These are phyloP conservation scores for Leptodactylus fallax DNA, from an alignment of 2,797 vertebrate genomes.

Conservation along the genomic window DNA sequence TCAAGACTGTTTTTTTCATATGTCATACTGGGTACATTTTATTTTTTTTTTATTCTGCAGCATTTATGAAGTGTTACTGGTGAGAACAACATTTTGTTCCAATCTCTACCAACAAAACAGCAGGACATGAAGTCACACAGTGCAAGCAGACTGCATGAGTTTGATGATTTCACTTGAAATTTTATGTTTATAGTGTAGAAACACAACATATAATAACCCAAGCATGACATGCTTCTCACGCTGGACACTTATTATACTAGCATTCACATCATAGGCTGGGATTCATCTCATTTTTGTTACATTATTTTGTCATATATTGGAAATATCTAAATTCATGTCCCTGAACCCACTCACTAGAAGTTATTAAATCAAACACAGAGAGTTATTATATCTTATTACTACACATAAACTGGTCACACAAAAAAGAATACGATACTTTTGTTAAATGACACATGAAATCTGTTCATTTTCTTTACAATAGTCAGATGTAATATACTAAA, in stretches of 20 bases:
- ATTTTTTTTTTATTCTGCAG: not conserved
- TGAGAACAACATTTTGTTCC: slow-evolving; percentile 24
- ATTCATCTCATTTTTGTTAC: slow-evolving; percentile 1
- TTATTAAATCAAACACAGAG: slow-evolving; percentile 39
- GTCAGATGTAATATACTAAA: not conserved
- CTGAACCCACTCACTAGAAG: not conserved
- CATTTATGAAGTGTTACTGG: not conserved
- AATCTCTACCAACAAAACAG: slow-evolving; percentile 28
- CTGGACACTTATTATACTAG: slow-evolving; percentile 37
- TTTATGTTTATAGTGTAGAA: slow-evolving; percentile 36
- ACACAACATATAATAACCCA: slow-evolving; percentile 41
- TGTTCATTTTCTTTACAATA: slow-evolving; percentile 8
- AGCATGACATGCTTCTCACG: slow-evolving; percentile 47
- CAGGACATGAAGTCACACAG: slow-evolving; percentile 33
- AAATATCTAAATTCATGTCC: slow-evolving; percentile 24
- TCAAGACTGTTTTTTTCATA: not conserved
- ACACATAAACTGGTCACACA: not conserved
- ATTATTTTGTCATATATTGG: slow-evolving; percentile 19
- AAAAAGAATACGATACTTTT: not conserved
- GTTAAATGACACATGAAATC: slow-evolving; percentile 26
- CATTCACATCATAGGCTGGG: not conserved
- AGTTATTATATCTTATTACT: not conserved
- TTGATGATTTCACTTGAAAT: slow-evolving; percentile 27
- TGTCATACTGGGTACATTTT: too few species aligned
- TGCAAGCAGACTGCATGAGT: slow-evolving; percentile 22